Evolutionary conservation across 1,140 invertebrate genomes (phyloP), one percentile per base, ranked within the genome.

Genomic region (Drosophila simulans): DNA sequence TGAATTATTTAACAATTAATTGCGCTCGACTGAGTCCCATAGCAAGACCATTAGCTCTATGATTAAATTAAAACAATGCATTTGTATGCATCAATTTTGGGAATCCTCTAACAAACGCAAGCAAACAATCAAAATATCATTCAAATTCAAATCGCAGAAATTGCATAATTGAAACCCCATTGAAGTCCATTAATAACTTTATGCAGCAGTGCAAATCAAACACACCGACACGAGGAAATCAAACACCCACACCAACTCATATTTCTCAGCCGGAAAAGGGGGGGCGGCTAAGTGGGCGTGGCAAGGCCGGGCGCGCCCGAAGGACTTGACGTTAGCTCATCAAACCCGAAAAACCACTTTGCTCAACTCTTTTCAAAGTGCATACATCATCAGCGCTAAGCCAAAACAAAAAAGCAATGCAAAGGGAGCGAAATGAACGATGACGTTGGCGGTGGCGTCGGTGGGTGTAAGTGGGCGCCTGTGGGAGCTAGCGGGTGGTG

Each of bases 181-280:
- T 83, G 84, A 88, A 88, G 84, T 88, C 83, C 84, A 88, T 88
- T 88, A 88, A 89, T 88, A 88, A 88, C 83, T 88, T 88, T 79
- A 83, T 88, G 71, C 84, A 73, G 66, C 76, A 83, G 46, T 46
- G 68, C 75, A 86, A 70, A 59, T 81, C 75, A 83, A 75, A 76
- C 75, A 79, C 64, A 65, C 72, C 40, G 60, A 62, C 40, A 59
- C 35, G 31, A 25, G 34, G 11, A 60, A 53, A 64, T 60, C 60
- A 64, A 64, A 64, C 60, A 64, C 39, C 27, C 27, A 15, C 43
- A 62, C 58, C 39, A 43, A 58, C 60, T 68, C 69, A 78, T 69
- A 68, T 53, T 83, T 68, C 53, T 37, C 64, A 48, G 49, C 35
- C 51, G 27, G 42, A 17, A 51, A 40, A 42, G 22, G 35, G 13